phyloP scores from a whole-genome alignment of 2,888 invertebrate species.

The Calameuta filiformis region DNA sequence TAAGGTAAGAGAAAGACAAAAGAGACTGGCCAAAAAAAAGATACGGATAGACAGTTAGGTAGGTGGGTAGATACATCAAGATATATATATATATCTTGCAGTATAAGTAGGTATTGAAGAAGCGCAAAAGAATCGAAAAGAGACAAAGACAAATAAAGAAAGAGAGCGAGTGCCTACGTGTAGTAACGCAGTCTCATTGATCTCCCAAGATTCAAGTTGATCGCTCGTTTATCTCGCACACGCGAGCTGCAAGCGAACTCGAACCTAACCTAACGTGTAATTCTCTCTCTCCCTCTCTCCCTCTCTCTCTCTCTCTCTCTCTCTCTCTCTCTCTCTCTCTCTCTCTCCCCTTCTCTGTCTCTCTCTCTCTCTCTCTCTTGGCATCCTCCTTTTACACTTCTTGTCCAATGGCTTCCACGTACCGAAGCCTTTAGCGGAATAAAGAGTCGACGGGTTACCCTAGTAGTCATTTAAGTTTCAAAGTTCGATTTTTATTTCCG shows the following conservation, averaged over 20 bases:
- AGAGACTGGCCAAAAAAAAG: conserved; percentile 1
- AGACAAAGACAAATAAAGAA: conserved; percentile 3
- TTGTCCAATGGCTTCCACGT: background rate
- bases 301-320: background rate
- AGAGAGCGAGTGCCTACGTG: conserved; percentile 36
- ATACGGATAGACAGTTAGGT: conserved; percentile 15
- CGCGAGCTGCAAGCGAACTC: conserved; percentile 20
- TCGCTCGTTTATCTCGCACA: conserved; percentile 32
- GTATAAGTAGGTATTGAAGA: background rate
- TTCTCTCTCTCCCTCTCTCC: background rate
- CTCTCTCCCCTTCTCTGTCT: background rate
- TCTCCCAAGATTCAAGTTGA: conserved; percentile 22
- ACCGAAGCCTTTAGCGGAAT: background rate
- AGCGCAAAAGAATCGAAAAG: conserved; percentile 1
- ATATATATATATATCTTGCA: conserved; percentile 5
- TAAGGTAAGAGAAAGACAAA: conserved; percentile 7
- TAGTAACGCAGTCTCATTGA: conserved; percentile 43
- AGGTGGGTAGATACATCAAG: background rate
- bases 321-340: background rate
- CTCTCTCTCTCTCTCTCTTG: background rate
- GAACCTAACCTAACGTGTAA: background rate
- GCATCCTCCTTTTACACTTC: background rate
- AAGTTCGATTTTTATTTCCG: background rate
- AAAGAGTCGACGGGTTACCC: background rate
- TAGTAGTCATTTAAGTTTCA: background rate